Base-by-base conservation (phyloP, 2,888 invertebrate genomes). In the Meandrusa payeni region DNA sequence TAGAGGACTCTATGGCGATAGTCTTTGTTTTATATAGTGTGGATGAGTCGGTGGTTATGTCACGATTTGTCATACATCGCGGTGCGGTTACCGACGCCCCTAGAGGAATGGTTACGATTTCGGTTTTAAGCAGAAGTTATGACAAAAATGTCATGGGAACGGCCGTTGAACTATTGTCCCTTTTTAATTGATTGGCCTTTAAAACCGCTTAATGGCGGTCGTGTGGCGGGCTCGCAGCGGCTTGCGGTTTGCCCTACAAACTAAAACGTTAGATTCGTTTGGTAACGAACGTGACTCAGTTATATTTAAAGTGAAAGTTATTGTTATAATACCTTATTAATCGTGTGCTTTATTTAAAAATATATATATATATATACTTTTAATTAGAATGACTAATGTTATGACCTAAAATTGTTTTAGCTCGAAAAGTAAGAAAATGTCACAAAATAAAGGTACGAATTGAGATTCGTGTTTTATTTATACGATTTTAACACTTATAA, bases 31-130 rank as follows among this genome's bases (percentile, higher is more conserved):
- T 43, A 32, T 33, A 33, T 41, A 47, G 53, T 51, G 55, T 55
- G 50, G 62, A 65, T 64, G 62, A 64, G 55, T 57, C 55, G 61
- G 62, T 66, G 85, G 85, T 85, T 83, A 82, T 86, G 86, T 86
- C 83, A 81, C 81, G 78, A 83, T 85, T 85, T 85, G 85, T 86
- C 80, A 82, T 80, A 85, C 78, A 81, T 67, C 70, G 69, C 72
- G 69, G 69, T 81, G 82, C 67, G 83, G 82, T 83, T 78, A 71
- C 62, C 61, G 60, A 59, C 57, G 55, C 52, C 60, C 61, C 59
- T 58, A 61, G 48, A 48, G 63, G 61, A 63, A 74, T 65, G 55
- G 54, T 57, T 57, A 57, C 59, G 61, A 60, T 61, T 61, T 28
- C 59, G 60, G 59, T 59, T 61, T 26, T 64, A 71, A 74, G 73